phyloP scores from a whole-genome alignment of 2,113 vertebrate species.

The Tragelaphus scriptus region DNA sequence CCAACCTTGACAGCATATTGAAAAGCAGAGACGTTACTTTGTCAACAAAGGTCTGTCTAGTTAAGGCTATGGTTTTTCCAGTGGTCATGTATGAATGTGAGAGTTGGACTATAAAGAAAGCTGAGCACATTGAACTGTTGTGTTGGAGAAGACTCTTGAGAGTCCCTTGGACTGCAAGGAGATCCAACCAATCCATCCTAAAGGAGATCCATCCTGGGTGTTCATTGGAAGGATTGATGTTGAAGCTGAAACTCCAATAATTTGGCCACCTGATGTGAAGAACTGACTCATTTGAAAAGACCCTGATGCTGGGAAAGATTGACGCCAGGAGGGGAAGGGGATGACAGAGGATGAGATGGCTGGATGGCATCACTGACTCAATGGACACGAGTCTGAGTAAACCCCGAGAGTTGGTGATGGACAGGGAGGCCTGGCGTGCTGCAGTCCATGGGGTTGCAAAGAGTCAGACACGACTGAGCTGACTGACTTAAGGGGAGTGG shows the following conservation, averaged over 20 bases:
- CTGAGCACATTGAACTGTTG: background rate
- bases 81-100: background rate
- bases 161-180: background rate
- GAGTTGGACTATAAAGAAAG: background rate
- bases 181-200: background rate
- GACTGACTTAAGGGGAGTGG: background rate
- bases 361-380: background rate
- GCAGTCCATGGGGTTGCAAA: background rate
- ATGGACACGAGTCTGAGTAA: background rate
- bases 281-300: background rate
- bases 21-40: background rate
- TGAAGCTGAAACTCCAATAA: background rate
- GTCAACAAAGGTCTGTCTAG: background rate
- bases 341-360: background rate
- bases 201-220: background rate
- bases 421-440: background rate
- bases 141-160: background rate
- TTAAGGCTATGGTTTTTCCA: background rate
- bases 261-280: fast-evolving
- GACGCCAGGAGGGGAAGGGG: background rate
- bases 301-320: background rate
- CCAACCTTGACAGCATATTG: background rate
- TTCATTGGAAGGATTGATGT: background rate
- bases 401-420: background rate
- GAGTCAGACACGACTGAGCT: background rate